Conservation (phyloP, 2,113 vertebrate genomes). For the Trachemys scripta region DNA sequence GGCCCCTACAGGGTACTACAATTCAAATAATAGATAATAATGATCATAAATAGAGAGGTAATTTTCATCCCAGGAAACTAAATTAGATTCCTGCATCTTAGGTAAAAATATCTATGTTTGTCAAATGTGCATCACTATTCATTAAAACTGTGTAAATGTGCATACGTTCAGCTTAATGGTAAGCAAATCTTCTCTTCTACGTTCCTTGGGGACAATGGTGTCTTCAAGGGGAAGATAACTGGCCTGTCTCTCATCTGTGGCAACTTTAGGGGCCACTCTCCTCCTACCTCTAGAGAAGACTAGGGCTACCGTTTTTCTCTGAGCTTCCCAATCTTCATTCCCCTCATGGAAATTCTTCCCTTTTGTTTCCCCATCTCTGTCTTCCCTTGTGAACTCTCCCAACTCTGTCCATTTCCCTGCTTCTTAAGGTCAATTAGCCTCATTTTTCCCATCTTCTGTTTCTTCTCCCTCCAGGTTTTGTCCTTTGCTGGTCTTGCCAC, state of each 20-base stretch:
- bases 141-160: neutral
- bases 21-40: conserved; percentile 49
- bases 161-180: neutral
- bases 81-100: neutral
- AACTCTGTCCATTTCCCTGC: conserved; percentile 35
- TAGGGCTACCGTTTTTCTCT: neutral
- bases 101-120: neutral
- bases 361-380: neutral
- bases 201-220: neutral
- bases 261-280: neutral
- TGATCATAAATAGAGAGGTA: conserved; percentile 21
- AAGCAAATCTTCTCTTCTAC: neutral
- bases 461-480: neutral
- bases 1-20: conserved; percentile 18
- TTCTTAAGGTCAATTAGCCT: accelerated
- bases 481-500: neutral
- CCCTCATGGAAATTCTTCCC: neutral
- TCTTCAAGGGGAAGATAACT: neutral
- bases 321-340: neutral
- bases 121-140: neutral
- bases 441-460: neutral
- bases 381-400: conserved; percentile 25
- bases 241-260: neutral
- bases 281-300: neutral
- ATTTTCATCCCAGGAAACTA: conserved; percentile 29